These are phyloP conservation scores for Caerostris darwini DNA, from an alignment of 1,140 invertebrate species.

Conservation along the genomic window DNA sequence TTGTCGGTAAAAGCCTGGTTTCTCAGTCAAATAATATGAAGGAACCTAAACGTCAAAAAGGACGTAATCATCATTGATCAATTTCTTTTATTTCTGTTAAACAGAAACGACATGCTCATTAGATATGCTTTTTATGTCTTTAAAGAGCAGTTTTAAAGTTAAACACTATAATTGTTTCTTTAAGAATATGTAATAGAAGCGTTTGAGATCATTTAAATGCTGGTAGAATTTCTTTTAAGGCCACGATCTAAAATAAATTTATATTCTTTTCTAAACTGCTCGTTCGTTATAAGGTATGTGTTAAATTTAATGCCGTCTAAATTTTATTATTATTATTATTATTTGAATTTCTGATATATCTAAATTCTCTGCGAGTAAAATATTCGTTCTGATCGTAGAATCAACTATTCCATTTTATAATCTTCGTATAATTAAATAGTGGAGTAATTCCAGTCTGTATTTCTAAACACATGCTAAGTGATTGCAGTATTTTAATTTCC, in stretches of 20 bases:
- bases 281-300: neutral
- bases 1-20: slow-evolving; percentile 5
- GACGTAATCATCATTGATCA: slow-evolving; percentile 28
- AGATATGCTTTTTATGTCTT: neutral
- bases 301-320: neutral
- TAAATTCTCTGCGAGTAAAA: too few relatives aligned
- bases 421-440: too few relatives aligned
- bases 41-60: neutral
- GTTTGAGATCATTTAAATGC: neutral
- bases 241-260: neutral
- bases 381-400: too few relatives aligned
- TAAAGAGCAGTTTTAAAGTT: slow-evolving; percentile 8
- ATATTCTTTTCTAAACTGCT: neutral
- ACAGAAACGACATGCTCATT: neutral
- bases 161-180: slow-evolving; percentile 30
- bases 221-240: neutral
- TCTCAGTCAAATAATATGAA: neutral
- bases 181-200: neutral
- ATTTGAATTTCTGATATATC: too few relatives aligned
- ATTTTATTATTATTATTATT: neutral
- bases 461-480: too few relatives aligned
- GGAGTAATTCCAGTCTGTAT: too few relatives aligned
- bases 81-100: slow-evolving; percentile 5
- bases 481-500: too few relatives aligned
- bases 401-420: too few relatives aligned